Evolutionary conservation across 2,113 vertebrate species (phyloP), one percentile per base, ranked within the genome.

Genomic region (Cyphomyrus discorhynchus): DNA sequence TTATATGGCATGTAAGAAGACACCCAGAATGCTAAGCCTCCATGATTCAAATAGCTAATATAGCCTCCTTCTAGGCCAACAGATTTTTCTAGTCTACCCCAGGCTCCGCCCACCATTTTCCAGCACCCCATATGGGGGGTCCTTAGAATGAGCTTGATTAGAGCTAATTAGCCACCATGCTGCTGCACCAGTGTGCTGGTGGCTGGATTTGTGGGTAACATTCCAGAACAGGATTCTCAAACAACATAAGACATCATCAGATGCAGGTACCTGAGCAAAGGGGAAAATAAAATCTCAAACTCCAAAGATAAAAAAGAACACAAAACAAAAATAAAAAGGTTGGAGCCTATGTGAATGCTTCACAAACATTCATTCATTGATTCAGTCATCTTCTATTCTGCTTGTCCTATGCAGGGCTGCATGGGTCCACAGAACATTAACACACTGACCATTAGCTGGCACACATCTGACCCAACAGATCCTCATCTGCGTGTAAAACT

Each of bases 1-100:
- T 97, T 98, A 99, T 98, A 99, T 97, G 98, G 98, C 92, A 90
- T 97, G 98, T 97, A 99, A 99, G 96, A 95, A 96, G 97, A 99
- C 96, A 98, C 98, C 95, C 90, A 95, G 96, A 95, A 97, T 97
- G 96, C 94, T 94, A 92, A 92, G 95, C 96, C 94, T 95, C 95
- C 66, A 93, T 99, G 98, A 98, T 97, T 98, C 98, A 99, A 94
- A 87, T 2, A 13, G 96, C 96, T 96, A 98, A 99, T 98, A 98
- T 99, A 98, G 97, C 93, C 96, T 94, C 93, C 89, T 91, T 93
- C 92, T 93, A 95, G 93, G 92, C 93, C 91, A 93, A 93, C 93
- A 94, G 93, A 93, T 94, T 94, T 95, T 95, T 96, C 95, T 93
- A 94, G 95, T 94, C 91, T 89, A 91, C 92, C 92, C 90, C 90